phyloP scores from a whole-genome alignment of 2,797 vertebrate species.

The Pseudochaenichthys georgianus region DNA sequence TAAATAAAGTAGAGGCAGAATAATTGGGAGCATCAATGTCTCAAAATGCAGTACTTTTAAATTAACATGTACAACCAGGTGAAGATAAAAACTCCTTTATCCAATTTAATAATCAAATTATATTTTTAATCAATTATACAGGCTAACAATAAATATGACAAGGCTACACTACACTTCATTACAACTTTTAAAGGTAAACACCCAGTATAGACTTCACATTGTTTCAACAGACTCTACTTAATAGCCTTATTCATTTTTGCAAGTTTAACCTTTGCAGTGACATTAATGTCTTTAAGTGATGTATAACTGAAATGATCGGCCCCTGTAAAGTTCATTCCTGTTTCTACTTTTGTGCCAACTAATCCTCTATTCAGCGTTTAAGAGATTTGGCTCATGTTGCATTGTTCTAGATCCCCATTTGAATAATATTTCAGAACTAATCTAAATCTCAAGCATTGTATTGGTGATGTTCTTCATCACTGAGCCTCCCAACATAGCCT shows the following conservation, averaged over 20 bases:
- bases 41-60: background rate
- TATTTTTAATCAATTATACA: slow-evolving; percentile 1
- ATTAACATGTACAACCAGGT: too few species aligned
- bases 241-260: slow-evolving; percentile 17
- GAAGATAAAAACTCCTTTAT: too few species aligned
- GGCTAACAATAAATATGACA: slow-evolving; percentile 14
- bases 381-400: slow-evolving; percentile 20
- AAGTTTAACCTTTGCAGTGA: slow-evolving; percentile 13
- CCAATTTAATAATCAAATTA: background rate
- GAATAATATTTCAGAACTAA: slow-evolving; percentile 43
- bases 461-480: slow-evolving; percentile 48
- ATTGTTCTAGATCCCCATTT: slow-evolving; percentile 11
- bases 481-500: slow-evolving; percentile 57
- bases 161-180: slow-evolving; percentile 12
- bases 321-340: slow-evolving; percentile 15
- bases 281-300: slow-evolving; percentile 25
- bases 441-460: slow-evolving; percentile 36
- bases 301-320: slow-evolving; percentile 17
- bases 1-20: background rate
- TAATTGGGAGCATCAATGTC: background rate
- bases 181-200: slow-evolving; percentile 21
- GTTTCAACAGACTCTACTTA: slow-evolving; percentile 18
- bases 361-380: slow-evolving; percentile 22
- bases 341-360: slow-evolving; percentile 21
- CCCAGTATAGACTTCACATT: background rate